A percentile compares a stretch with the other conserved stretches of the same genome.
These are phyloP conservation scores for Dynastes hyllus DNA, from an alignment of 2,888 invertebrate genomes.

Conservation along the genomic window DNA sequence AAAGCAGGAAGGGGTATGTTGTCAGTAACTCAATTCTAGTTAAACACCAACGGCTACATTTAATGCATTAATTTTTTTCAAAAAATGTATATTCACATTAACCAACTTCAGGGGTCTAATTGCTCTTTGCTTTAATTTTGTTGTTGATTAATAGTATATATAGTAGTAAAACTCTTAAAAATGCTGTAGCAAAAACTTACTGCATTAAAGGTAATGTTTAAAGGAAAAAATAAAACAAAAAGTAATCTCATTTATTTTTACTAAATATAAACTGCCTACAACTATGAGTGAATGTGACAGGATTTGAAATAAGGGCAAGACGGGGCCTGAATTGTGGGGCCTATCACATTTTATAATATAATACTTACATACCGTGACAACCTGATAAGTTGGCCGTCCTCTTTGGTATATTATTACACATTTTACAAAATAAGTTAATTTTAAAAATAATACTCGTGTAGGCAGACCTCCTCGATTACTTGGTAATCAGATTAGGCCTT, in stretches of 20 bases:
- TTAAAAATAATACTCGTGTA: conserved; percentile 61
- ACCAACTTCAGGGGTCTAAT: too few relatives aligned
- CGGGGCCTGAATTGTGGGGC: conserved; percentile 70
- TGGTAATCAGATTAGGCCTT: conserved; percentile 53
- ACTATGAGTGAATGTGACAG: conserved; percentile 72
- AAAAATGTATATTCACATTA: too few relatives aligned
- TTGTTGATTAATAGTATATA: too few relatives aligned
- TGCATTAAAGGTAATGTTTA: too few relatives aligned
- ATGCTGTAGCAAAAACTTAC: too few relatives aligned
- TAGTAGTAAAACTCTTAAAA: too few relatives aligned
- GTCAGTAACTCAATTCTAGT: too few relatives aligned
- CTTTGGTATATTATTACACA: conserved; percentile 73
- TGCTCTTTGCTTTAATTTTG: too few relatives aligned
- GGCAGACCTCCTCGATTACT: conserved; percentile 55
- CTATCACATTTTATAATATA: conserved; percentile 72
- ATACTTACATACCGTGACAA: conserved; percentile 69
- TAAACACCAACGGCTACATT: too few relatives aligned
- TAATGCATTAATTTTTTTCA: too few relatives aligned
- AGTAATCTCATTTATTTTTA: conserved; percentile 68
- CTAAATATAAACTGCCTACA: conserved; percentile 72
- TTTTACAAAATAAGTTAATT: conserved; percentile 67
- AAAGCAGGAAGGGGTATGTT: too few relatives aligned
- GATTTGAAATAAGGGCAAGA: conserved; percentile 68
- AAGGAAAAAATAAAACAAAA: conserved; percentile 1
- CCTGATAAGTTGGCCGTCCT: conserved; percentile 69